Base-by-base conservation (phyloP, 2,797 vertebrate species). In the Sylvia borin region DNA sequence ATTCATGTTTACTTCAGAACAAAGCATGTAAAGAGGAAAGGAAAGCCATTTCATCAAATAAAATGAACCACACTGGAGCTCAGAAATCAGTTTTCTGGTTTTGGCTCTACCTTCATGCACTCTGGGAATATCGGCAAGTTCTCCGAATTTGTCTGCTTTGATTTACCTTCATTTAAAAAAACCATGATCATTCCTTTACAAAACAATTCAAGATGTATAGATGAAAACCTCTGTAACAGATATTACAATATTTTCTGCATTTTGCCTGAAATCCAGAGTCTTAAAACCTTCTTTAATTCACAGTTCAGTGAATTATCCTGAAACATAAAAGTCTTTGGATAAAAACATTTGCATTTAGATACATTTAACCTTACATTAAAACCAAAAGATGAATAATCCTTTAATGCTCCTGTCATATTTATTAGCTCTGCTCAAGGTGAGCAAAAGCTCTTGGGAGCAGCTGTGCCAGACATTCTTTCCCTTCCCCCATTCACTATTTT, bases 331-430 rank as follows among this genome's bases (percentile, higher is more conserved):
- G 71, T 91, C 90, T 91, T 81, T 53, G 75, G 74, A 91, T 95
- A 73, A 95, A 97, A 97, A 95, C 77, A 92, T 96, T 96, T 95
- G 64, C 86, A 90, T 94, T 92, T 92, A 91, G 86, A 93, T 92
- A 94, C 60, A 82, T 93, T 95, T 96, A 96, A 95, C 84, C 64
- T 96, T 77, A 96, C 61, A 94, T 85, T 93, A 95, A 95, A 93
- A 94, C 62, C 58, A 94, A 88, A 94, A 92, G 82, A 97, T 80
- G 66, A 96, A 94, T 93, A 95, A 83, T 75, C 91, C 72, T 91
- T 96, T 92, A 96, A 92, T 67, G 65, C 62, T 78, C 74, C 72
- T 94, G 34, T 60, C 80, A 42, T 92, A 50, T 96, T 94, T 97
- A 95, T 93, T 87, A 90, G 85, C 91, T 95, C 48, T 43, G 55